These are phyloP conservation scores for Achroia grisella DNA, from an alignment of 1,140 invertebrate species.

Conservation along the genomic window DNA sequence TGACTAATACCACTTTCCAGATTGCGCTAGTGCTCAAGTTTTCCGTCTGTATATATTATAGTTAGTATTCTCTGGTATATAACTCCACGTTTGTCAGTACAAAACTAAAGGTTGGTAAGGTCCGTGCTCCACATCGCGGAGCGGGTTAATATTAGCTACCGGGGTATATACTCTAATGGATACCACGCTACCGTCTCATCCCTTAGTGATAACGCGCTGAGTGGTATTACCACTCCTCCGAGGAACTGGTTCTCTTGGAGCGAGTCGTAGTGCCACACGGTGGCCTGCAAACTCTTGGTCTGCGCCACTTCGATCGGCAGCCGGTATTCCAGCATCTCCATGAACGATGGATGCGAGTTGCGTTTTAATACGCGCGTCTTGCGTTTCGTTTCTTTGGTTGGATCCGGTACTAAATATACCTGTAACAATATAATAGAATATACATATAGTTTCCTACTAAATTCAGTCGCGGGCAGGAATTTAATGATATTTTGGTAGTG, in stretches of 20 bases:
- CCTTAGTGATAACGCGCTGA: constrained; percentile 81
- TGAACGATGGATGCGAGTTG: constrained; percentile 96
- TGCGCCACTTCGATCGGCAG: constrained; percentile 88
- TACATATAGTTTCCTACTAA: too few species aligned
- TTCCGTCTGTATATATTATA: too few species aligned
- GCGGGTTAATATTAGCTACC: constrained; percentile 55
- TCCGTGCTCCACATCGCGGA: constrained; percentile 48
- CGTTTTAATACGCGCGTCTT: constrained; percentile 95
- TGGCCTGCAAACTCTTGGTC: constrained; percentile 87
- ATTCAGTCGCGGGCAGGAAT: too few species aligned
- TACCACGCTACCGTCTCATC: constrained; percentile 89
- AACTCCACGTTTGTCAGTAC: too few species aligned
- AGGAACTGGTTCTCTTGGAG: constrained; percentile 97
- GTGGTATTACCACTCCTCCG: constrained; percentile 88
- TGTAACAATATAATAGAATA: constrained; percentile 16
- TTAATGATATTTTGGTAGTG: too few species aligned
- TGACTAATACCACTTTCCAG: too few species aligned
- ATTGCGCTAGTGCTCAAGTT: too few species aligned
- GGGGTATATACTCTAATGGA: constrained; percentile 77
- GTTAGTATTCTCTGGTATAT: too few species aligned
- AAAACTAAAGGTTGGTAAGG: neutral
- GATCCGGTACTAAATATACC: constrained; percentile 90
- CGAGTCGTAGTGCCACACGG: constrained; percentile 95
- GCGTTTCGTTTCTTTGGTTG: constrained; percentile 91
- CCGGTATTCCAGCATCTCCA: constrained; percentile 97